phyloP scores from a whole-genome alignment of 2,888 invertebrate genomes.

The Teleogryllus oceanicus region DNA sequence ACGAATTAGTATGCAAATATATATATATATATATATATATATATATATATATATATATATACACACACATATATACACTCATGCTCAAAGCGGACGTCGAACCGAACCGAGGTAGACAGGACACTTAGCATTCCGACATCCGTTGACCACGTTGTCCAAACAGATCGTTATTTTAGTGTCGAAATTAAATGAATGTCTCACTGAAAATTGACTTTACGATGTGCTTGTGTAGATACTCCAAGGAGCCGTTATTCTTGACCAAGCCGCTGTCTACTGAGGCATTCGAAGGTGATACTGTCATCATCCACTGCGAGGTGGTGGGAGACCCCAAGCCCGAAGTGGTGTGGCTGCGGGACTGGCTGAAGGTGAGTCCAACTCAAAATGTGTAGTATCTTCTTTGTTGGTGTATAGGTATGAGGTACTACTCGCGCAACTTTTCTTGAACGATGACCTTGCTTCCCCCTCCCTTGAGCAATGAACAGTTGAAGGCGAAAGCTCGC shows the following conservation, averaged over 20 bases:
- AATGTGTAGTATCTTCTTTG: neutral
- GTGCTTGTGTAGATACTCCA: constrained; percentile 63
- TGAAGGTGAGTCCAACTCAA: constrained; percentile 61
- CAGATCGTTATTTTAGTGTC: neutral
- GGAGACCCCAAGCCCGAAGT: constrained; percentile 87
- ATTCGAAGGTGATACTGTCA: constrained; percentile 79
- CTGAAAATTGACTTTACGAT: neutral
- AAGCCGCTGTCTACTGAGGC: constrained; percentile 81
- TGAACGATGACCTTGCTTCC: no score
- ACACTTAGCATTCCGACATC: neutral
- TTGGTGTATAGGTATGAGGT: neutral
- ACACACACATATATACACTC: no score
- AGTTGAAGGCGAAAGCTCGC: no score
- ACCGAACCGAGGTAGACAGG: no score
- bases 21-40: no score
- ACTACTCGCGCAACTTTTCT: no score
- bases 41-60: no score
- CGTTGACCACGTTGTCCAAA: neutral
- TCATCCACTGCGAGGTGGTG: constrained; percentile 82
- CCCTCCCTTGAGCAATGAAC: no score
- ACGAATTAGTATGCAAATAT: no score
- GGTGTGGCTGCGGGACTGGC: constrained; percentile 80
- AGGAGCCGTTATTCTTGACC: constrained; percentile 76
- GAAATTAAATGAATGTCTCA: no score
- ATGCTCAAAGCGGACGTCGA: no score